These are phyloP conservation scores for Lynx canadensis DNA, from an alignment of 2,113 vertebrate genomes.

Conservation along the genomic window DNA sequence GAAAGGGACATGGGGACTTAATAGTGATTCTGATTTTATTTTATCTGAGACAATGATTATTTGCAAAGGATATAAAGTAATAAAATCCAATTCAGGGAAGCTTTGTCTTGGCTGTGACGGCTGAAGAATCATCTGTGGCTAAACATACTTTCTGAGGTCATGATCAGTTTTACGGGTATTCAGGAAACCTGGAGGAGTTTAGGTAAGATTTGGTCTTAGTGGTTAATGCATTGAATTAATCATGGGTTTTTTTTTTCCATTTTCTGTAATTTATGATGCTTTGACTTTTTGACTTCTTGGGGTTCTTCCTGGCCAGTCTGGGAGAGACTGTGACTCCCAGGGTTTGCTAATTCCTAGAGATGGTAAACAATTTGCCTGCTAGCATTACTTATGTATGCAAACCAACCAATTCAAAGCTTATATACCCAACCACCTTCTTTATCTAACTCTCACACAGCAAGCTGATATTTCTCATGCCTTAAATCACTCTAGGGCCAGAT, in stretches of 20 bases:
- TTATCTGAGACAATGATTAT: not conserved
- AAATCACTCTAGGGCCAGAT: not conserved
- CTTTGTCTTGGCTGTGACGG: not conserved
- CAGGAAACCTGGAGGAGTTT: not conserved
- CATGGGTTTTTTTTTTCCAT: not conserved
- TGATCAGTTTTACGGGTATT: not conserved
- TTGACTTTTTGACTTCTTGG: not conserved
- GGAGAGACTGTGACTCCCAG: not conserved
- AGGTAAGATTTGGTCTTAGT: not conserved
- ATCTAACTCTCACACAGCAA: not conserved
- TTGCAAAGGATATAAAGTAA: not conserved
- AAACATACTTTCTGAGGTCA: not conserved
- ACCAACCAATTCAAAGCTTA: not conserved
- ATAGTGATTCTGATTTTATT: not conserved
- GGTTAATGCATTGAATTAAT: not conserved
- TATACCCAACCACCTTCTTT: not conserved
- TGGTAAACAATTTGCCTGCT: accelerated
- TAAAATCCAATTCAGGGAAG: not conserved
- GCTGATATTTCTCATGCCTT: not conserved
- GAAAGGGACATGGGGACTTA: not conserved
- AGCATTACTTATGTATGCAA: not conserved
- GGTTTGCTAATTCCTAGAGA: not conserved
- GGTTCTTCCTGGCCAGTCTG: not conserved
- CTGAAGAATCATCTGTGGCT: not conserved
- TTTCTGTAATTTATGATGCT: not conserved